These are phyloP conservation scores for Murina feae DNA, from an alignment of 2,113 vertebrate genomes.

Conservation along the genomic window DNA sequence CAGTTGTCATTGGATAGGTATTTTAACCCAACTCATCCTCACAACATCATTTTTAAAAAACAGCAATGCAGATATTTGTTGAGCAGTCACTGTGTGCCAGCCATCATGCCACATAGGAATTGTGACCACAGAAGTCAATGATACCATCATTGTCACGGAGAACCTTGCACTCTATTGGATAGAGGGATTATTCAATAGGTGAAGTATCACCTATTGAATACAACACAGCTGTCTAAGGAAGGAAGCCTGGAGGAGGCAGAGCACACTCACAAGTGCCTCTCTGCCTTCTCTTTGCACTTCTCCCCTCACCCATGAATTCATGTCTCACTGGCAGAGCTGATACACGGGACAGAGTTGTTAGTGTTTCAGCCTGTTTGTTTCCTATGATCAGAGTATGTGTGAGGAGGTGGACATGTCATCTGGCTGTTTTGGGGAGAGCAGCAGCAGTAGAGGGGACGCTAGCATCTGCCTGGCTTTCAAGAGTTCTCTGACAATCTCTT, in stretches of 20 bases:
- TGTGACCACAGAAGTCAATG: not conserved
- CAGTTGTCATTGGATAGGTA: not conserved
- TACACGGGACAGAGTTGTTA: not conserved
- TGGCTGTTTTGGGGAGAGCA: not conserved
- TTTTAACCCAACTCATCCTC: not conserved
- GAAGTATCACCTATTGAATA: not conserved
- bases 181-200: not conserved
- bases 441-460: not conserved
- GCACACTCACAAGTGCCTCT: not conserved
- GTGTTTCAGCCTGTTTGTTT: not conserved
- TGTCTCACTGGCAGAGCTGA: not conserved
- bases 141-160: not conserved
- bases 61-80: not conserved
- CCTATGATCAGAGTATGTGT: not conserved
- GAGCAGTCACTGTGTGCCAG: not conserved
- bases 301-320: not conserved
- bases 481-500: not conserved
- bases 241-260: not conserved
- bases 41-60: not conserved
- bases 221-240: not conserved
- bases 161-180: not conserved
- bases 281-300: not conserved
- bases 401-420: not conserved
- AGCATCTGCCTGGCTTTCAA: constrained; percentile 21
- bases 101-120: not conserved